A percentile compares a stretch with the other conserved stretches of the same genome.
These are phyloP conservation scores for Cryptomyrus ogoouensis DNA, from an alignment of 2,113 vertebrate species.

Conservation along the genomic window DNA sequence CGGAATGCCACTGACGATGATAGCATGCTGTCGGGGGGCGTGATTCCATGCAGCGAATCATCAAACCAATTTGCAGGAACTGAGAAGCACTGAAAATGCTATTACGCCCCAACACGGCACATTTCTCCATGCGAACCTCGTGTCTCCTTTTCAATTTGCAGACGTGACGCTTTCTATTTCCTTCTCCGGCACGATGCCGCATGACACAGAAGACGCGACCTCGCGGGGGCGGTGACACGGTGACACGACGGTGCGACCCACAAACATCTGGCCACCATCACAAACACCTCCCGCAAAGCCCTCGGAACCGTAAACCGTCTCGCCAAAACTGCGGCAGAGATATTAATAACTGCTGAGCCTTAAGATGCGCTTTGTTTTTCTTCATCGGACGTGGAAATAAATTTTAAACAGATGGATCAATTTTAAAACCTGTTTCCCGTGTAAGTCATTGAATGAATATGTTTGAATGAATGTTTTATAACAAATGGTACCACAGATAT, in stretches of 20 bases:
- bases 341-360: background rate
- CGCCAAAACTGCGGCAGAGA: background rate
- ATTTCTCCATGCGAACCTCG: conserved; percentile 8
- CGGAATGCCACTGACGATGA: background rate
- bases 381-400: background rate
- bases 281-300: background rate
- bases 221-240: background rate
- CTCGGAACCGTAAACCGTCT: background rate
- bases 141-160: conserved; percentile 17
- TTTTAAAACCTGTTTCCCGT: background rate
- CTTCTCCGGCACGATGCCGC: background rate
- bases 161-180: background rate
- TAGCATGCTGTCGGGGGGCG: background rate
- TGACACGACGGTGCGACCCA: background rate
- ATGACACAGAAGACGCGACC: background rate
- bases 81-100: conserved; percentile 13
- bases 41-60: conserved; percentile 5
- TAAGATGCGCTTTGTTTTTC: background rate
- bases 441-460: background rate
- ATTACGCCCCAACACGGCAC: conserved; percentile 5
- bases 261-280: background rate
- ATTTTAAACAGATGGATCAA: background rate
- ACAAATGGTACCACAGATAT: background rate
- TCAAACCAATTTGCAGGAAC: conserved; percentile 14
- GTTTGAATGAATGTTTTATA: background rate